Evolutionary conservation across 2,888 invertebrate genomes (phyloP).

Genomic region (Cantharis lateralis): DNA sequence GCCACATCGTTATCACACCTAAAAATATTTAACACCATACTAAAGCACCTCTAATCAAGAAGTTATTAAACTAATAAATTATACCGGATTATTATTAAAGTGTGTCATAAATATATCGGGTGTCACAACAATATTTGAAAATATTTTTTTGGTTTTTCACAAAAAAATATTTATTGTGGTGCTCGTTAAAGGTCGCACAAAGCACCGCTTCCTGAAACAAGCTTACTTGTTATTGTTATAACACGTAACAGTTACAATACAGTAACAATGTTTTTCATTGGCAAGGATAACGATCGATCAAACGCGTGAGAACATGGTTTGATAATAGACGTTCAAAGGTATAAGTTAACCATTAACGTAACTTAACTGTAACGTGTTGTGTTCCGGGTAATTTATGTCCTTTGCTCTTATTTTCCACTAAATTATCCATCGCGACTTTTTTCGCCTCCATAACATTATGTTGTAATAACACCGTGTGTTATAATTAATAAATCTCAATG

Average conservation of each 20-base stretch:
- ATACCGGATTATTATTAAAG: neutral
- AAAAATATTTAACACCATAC: conserved; percentile 2
- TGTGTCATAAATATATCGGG: neutral
- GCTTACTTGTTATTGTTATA: conserved; percentile 12
- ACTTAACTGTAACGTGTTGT: conserved; percentile 36
- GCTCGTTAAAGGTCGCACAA: neutral
- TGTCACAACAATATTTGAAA: neutral
- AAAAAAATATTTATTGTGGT: neutral
- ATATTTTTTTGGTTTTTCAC: neutral
- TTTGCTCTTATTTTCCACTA: conserved; percentile 38
- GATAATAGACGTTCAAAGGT: conserved; percentile 35
- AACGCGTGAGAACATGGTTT: conserved; percentile 38
- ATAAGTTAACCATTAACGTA: conserved; percentile 36
- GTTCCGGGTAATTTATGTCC: conserved; percentile 38
- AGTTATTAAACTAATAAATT: conserved; percentile 3
- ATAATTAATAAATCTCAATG: neutral
- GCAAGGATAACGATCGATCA: conserved; percentile 35
- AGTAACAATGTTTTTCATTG: conserved; percentile 32
- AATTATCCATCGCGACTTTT: conserved; percentile 8
- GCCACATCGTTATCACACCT: conserved; percentile 4
- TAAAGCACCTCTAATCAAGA: neutral
- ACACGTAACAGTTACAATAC: conserved; percentile 14
- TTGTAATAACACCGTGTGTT: neutral
- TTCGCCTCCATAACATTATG: neutral
- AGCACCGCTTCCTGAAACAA: conserved; percentile 21